Conservation (phyloP, 2,797 vertebrate species). For the Scomberomorus guttatus region DNA sequence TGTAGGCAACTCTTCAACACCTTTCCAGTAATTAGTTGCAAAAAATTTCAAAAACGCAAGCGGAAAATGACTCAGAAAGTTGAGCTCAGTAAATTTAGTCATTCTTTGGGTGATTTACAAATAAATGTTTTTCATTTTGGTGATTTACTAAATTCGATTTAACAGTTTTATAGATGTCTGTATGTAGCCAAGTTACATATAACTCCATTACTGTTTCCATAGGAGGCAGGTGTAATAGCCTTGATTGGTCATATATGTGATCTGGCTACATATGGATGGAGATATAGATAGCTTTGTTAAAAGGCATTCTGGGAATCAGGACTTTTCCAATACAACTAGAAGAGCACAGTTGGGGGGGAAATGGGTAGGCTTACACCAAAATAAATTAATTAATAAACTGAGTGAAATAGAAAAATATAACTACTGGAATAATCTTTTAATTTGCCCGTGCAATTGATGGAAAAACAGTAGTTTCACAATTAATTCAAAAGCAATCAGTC, state of each 20-base stretch:
- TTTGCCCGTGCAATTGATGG: constrained; percentile 1
- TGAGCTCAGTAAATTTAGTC: neutral
- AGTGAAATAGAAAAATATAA: neutral
- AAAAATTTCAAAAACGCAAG: neutral
- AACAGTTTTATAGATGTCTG: neutral
- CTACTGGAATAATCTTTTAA: constrained; percentile 14
- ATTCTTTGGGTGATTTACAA: neutral
- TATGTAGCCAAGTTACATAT: neutral
- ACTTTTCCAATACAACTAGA: neutral
- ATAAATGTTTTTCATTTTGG: neutral
- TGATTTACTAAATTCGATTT: neutral
- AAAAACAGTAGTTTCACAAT: constrained; percentile 1
- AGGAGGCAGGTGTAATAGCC: neutral
- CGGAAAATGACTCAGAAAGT: neutral
- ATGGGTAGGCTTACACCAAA: neutral
- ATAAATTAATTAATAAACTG: neutral
- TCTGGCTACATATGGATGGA: neutral
- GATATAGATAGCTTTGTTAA: neutral
- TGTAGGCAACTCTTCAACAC: neutral
- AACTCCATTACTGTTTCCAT: neutral
- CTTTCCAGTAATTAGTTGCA: neutral
- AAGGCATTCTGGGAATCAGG: constrained; percentile 24
- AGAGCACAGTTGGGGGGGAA: neutral
- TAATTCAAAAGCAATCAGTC: constrained; percentile 37
- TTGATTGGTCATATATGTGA: neutral